Percentiles rank a stretch among this genome's conserved stretches.
Conservation (phyloP, 2,888 invertebrate genomes). For the Ophioninae sp. region DNA sequence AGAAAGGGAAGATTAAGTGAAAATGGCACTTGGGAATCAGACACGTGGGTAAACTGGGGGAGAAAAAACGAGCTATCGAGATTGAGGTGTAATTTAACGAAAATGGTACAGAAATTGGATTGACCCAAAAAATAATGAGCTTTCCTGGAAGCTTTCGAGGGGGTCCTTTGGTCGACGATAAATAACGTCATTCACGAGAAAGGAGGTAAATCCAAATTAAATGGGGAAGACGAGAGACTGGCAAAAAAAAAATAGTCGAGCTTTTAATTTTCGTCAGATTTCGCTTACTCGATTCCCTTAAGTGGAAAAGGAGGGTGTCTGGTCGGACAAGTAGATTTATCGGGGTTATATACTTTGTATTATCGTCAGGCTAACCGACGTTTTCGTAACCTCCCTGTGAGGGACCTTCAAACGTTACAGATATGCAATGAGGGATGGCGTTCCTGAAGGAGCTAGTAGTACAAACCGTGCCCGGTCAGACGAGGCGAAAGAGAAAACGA, state of each 20-base stretch:
- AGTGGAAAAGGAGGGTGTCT: conserved; percentile 3
- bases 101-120: not conserved
- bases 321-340: conserved; percentile 2
- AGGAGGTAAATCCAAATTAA: not conserved
- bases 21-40: conserved; percentile 8
- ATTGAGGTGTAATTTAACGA: not conserved
- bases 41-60: not conserved
- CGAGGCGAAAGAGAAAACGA: conserved; percentile 16
- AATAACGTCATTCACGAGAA: not conserved
- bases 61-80: not conserved
- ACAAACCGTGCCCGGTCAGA: conserved; percentile 34
- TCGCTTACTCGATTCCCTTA: not conserved
- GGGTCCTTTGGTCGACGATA: not conserved
- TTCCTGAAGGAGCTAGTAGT: conserved; percentile 47
- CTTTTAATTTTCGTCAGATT: not conserved
- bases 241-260: not conserved
- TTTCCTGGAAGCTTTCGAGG: not conserved
- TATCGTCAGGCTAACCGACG: conserved; percentile 4
- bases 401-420: not conserved
- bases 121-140: not conserved
- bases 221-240: not conserved
- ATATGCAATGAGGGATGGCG: not conserved
- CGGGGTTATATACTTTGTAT: not conserved
- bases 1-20: not conserved
- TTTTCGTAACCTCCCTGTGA: not conserved